Conservation (phyloP, 2,888 invertebrate species). For the Tricholauxania praeusta region DNA sequence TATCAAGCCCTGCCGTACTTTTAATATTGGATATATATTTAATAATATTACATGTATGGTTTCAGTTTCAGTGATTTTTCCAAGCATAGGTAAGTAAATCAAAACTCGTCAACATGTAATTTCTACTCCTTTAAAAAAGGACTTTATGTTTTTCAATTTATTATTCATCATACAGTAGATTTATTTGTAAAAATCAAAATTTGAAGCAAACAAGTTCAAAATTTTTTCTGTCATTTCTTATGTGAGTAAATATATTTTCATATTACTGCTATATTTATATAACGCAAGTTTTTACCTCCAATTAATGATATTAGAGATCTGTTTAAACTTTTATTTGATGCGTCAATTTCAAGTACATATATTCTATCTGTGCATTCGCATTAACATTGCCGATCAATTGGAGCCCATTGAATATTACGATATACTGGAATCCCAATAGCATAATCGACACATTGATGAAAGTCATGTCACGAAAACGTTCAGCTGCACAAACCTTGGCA, state of each 20-base stretch:
- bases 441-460: background rate
- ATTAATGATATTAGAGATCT: constrained; percentile 61
- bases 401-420: constrained; percentile 49
- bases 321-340: constrained; percentile 60
- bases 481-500: constrained; percentile 11
- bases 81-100: no score
- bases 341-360: constrained; percentile 56
- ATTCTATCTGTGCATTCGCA: constrained; percentile 56
- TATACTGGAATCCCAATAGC: constrained; percentile 37
- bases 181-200: constrained; percentile 47
- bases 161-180: constrained; percentile 25
- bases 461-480: constrained; percentile 43
- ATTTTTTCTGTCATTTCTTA: constrained; percentile 44
- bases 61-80: no score
- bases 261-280: constrained; percentile 29
- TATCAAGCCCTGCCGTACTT: no score
- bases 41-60: no score
- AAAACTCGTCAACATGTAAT: no score
- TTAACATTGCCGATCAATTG: constrained; percentile 56
- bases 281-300: constrained; percentile 24
- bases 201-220: constrained; percentile 47
- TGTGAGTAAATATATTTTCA: constrained; percentile 41
- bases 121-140: no score
- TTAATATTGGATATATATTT: no score
- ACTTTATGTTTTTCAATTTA: no score